Evolutionary conservation across 2,113 vertebrate species (phyloP), one percentile per base, ranked within the genome.

Genomic region (Glaucomys volans): DNA sequence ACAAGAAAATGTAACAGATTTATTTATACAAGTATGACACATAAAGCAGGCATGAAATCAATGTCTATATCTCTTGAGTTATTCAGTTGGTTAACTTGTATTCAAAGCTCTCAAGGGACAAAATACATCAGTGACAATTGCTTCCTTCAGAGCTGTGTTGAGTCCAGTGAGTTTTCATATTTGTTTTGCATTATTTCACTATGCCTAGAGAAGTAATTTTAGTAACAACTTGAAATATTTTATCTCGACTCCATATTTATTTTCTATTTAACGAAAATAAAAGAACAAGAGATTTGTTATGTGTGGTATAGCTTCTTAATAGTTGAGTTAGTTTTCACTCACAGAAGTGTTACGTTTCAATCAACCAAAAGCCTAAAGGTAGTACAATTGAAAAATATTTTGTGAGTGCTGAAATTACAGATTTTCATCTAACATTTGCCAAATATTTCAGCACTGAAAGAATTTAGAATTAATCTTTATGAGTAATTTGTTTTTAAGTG

Each of bases 221-320:
- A 80, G 13, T 64, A 72, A 72, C 22, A 42, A 66, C 28, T 35
- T 52, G 30, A 37, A 57, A 16, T 37, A 66, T 44, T 66, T 67
- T 81, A 66, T 91, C 17, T 82, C 44, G 74, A 87, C 8, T 87
- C 26, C 54, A 57, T 26, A 79, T 90, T 95, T 91, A 80, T 79
- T 87, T 91, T 80, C 12, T 87, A 91, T 22, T 80, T 72, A 90
- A 87, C 26, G 37, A 69, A 69, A 90, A 50, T 26, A 50, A 71
- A 91, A 91, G 5, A 72, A 35, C 77, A 40, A 82, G 11, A 28
- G 5, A 72, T 50, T 82, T 74, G 42, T 79, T 59, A 71, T 62
- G 9, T 64, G 40, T n/a, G 3, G 9, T 64, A 74, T 57, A 44
- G 7, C 20, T 54, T 66, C 57, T 82, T 74, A 88, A 75, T 62